Conservation (phyloP, 2,797 vertebrate species). For the Brachyalestes nurse region DNA sequence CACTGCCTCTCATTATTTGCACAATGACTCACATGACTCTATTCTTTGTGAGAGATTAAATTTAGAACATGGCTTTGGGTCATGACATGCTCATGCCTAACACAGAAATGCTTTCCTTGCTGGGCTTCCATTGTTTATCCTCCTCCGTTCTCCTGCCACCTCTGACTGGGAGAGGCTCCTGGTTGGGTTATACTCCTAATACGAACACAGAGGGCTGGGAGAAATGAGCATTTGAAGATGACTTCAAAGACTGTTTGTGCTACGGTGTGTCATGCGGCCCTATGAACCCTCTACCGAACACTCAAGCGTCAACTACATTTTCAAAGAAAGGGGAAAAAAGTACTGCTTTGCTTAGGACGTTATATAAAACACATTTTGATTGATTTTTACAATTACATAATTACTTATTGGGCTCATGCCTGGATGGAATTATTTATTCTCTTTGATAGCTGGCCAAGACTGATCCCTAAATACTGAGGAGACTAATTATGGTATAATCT, state of each 20-base stretch:
- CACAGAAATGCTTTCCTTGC: conserved; percentile 17
- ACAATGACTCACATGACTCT: conserved; percentile 66
- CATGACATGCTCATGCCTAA: conserved; percentile 35
- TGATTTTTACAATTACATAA: neutral
- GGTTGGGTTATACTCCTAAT: conserved; percentile 32
- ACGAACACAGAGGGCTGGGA: conserved; percentile 22
- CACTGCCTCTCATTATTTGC: conserved; percentile 45
- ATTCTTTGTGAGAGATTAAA: conserved; percentile 65
- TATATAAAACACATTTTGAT: neutral
- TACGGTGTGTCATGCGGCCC: conserved; percentile 23
- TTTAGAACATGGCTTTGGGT: conserved; percentile 71
- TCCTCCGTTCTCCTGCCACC: conserved; percentile 29
- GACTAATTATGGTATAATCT: conserved; percentile 22
- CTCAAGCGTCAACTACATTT: conserved; percentile 6
- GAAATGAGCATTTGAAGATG: conserved; percentile 44
- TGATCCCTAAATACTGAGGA: neutral
- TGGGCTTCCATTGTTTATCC: conserved; percentile 44
- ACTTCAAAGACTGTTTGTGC: conserved; percentile 12
- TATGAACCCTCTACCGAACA: neutral
- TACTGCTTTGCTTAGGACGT: neutral
- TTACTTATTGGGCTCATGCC: neutral
- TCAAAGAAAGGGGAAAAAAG: neutral
- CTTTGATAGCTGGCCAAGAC: conserved; percentile 13
- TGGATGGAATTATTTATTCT: conserved; percentile 18
- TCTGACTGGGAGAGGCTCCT: conserved; percentile 38